Conservation (phyloP, 2,113 vertebrate genomes). For the Oncorhynchus mykiss region DNA sequence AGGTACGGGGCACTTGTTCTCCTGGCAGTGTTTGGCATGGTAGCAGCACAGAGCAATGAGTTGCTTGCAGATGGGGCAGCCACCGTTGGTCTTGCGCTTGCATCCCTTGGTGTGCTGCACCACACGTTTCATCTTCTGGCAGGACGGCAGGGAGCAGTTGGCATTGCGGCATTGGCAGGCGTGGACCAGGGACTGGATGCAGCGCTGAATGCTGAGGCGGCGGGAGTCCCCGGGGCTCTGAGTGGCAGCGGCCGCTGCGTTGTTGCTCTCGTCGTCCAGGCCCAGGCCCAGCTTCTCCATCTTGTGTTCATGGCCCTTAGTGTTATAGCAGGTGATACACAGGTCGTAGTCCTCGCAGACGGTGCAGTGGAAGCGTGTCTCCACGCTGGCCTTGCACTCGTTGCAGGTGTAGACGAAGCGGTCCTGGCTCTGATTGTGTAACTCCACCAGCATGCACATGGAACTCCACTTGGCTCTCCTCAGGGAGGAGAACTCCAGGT, state of each 20-base stretch:
- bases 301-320: constrained; percentile 96
- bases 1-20: constrained; percentile 97
- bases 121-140: constrained; percentile 98
- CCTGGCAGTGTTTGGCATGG: constrained; percentile 98
- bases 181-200: constrained; percentile 96
- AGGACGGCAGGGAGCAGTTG: constrained; percentile 95
- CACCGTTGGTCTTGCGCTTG: constrained; percentile 96
- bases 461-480: constrained; percentile 94
- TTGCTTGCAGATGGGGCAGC: constrained; percentile 97
- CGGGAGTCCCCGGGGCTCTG: constrained; percentile 95
- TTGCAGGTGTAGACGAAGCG: constrained; percentile 99
- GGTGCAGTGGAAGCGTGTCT: constrained; percentile 96
- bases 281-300: constrained; percentile 98
- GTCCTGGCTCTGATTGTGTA: constrained; percentile 97
- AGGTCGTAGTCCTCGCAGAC: constrained; percentile 99
- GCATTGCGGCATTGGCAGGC: constrained; percentile 98
- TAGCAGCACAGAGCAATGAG: constrained; percentile 98
- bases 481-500: constrained; percentile 94
- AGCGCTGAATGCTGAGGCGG: constrained; percentile 95
- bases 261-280: constrained; percentile 93
- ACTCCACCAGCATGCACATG: constrained; percentile 97
- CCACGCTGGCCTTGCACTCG: constrained; percentile 96
- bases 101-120: constrained; percentile 97
- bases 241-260: constrained; percentile 84
- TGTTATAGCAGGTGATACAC: constrained; percentile 97